Evolutionary conservation across 2,797 vertebrate genomes (phyloP), one percentile per base, ranked within the genome.

Genomic region (Myripristis jacobus): DNA sequence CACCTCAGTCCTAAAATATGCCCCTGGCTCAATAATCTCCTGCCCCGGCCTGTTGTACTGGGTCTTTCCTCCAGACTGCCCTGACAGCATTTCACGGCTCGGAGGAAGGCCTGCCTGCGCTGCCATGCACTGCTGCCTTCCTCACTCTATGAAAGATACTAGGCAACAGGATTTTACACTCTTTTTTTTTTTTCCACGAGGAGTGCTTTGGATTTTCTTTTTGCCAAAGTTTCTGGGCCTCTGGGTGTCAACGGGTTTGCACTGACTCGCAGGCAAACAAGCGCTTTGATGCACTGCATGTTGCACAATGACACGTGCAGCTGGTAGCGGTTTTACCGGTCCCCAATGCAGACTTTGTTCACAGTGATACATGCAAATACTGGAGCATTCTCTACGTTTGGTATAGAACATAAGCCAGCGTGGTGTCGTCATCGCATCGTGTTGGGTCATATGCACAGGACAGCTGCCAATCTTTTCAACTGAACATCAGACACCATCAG

Each of bases 1-100:
- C 54, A 47, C 44, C 55, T 18, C 67, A 3, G 51, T 46, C 63
- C 67, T 44, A 64, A 86, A 86, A 81, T 82, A 85, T 19, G 58
- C 43, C 56, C 25, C 31, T 34, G 61, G 59, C 63, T 70, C 63
- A 54, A 7, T 62, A 15, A 25, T 7, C 19, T 81, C 82, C 76
- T 79, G 79, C 51, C 77, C 69, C 43, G 58, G 82, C 88, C 77
- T 82, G 89, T 88, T 62, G 48, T 22, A 7, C 82, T 52, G 62
- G 73, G 57, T 74, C 57, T n/a, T 41, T 55, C 57, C 52, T 74
- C 2, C 58, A 74, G 64, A 84, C 82, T 27, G 68, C 68, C 71
- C 81, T 1, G 58, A 66, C 87, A 61, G 66, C 85, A 87, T 88
- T 86, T 69, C 27, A 19, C 67, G 60, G 27, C 52, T 60, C 58